A percentile compares a stretch with the other conserved stretches of the same genome.
These are phyloP conservation scores for Phocoena phocoena DNA, from an alignment of 2,113 vertebrate species.

Conservation along the genomic window DNA sequence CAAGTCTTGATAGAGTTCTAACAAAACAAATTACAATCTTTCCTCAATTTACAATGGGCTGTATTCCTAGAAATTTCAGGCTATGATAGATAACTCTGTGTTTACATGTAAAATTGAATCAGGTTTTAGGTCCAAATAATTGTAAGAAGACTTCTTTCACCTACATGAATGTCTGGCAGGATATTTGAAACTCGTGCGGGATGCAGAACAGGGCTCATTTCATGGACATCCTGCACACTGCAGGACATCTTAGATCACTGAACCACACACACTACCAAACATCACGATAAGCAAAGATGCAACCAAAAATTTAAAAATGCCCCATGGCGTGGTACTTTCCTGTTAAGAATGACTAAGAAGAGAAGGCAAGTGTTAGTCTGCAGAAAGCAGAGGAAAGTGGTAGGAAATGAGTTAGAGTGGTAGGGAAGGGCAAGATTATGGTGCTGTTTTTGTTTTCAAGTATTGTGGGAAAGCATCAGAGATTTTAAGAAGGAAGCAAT, in stretches of 20 bases:
- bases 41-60: constrained; percentile 23
- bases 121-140: not conserved
- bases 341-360: not conserved
- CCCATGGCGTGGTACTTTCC: not conserved
- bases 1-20: constrained; percentile 55
- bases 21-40: constrained; percentile 58
- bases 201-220: not conserved
- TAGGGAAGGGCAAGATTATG: not conserved
- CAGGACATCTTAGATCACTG: not conserved
- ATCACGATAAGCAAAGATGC: not conserved
- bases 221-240: too few species aligned
- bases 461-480: not conserved
- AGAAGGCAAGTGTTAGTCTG: not conserved
- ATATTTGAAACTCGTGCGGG: not conserved
- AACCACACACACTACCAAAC: not conserved
- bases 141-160: not conserved
- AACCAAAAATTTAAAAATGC: not conserved
- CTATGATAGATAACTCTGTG: not conserved
- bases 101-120: constrained; percentile 7
- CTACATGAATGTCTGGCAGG: not conserved
- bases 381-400: not conserved
- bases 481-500: not conserved
- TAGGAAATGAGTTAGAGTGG: not conserved
- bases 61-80: constrained; percentile 65
- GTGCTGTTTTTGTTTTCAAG: not conserved